Evolutionary conservation across 2,113 vertebrate genomes (phyloP).

Genomic region (Columba livia): DNA sequence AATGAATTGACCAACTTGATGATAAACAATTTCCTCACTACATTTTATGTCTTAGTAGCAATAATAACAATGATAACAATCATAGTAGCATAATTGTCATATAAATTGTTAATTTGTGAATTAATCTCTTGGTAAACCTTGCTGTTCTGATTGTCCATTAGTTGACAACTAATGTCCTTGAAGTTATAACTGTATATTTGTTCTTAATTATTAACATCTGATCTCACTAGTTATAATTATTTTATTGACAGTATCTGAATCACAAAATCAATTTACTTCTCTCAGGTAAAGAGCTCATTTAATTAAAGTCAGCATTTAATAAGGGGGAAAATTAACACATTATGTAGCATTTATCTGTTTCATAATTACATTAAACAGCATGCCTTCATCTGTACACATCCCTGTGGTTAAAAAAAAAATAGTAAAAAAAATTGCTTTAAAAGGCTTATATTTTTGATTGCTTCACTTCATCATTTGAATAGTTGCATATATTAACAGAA

Average conservation of each 20-base stretch:
- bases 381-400: not conserved
- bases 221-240: constrained; percentile 38
- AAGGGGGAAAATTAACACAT: constrained; percentile 10
- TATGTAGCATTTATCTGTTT: not conserved
- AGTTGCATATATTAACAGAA: not conserved
- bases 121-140: not conserved
- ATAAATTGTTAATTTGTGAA: not conserved
- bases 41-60: not conserved
- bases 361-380: not conserved
- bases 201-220: constrained; percentile 45
- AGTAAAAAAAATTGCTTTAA: not conserved
- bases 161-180: constrained; percentile 17
- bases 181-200: constrained; percentile 1
- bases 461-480: not conserved
- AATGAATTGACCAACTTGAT: not conserved
- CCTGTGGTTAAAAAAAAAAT: not conserved
- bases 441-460: not conserved
- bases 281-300: constrained; percentile 36
- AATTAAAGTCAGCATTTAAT: constrained; percentile 52
- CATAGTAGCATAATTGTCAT: not conserved
- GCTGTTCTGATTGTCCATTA: not conserved
- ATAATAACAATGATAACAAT: not conserved
- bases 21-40: accelerated
- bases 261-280: constrained; percentile 53
- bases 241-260: constrained; percentile 55